Evolutionary conservation across 1,140 invertebrate species (phyloP).

Genomic region (Goniozus legneri): DNA sequence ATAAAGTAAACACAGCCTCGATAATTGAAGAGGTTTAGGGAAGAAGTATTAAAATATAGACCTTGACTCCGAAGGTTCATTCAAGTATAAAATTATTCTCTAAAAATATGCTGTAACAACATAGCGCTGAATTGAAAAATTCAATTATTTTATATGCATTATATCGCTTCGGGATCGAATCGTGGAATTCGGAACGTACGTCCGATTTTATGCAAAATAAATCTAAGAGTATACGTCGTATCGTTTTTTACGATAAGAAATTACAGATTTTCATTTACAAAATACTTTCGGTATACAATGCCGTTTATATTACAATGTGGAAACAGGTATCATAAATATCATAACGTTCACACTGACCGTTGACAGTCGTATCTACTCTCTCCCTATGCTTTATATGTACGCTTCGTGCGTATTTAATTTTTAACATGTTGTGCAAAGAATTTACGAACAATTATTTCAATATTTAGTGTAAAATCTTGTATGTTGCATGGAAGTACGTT

Average conservation of each 20-base stretch:
- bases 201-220: not conserved
- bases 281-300: constrained; percentile 31
- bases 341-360: not conserved
- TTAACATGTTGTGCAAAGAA: constrained; percentile 1
- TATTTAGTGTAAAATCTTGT: not conserved
- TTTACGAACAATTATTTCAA: constrained; percentile 4
- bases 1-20: constrained; percentile 38
- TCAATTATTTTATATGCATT: no score
- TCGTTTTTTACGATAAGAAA: constrained; percentile 15
- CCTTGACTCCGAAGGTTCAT: constrained; percentile 10
- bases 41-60: constrained; percentile 36
- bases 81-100: constrained; percentile 28
- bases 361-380: constrained; percentile 24
- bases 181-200: no score
- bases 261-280: constrained; percentile 20
- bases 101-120: constrained; percentile 17
- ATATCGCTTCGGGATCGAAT: no score
- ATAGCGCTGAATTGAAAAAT: no score
- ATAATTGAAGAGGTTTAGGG: constrained; percentile 35
- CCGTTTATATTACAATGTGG: constrained; percentile 19
- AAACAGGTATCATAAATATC: constrained; percentile 12
- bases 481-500: not conserved
- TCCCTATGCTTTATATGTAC: constrained; percentile 23
- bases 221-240: not conserved
- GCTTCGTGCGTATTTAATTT: constrained; percentile 4